Base-by-base conservation (phyloP, 2,797 vertebrate species). In the Meda fulgida region DNA sequence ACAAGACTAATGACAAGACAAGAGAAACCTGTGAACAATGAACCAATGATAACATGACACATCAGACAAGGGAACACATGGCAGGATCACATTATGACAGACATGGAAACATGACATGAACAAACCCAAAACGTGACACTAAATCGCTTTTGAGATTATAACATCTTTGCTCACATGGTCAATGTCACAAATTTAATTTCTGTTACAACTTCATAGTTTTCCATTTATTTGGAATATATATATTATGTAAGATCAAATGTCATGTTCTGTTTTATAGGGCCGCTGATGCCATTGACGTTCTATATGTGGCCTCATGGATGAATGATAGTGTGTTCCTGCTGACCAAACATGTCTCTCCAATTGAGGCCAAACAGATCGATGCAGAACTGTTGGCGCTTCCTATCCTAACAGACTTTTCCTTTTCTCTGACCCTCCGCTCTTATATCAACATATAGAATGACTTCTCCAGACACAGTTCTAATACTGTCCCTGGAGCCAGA, bases 381-480 rank as follows among this genome's bases (percentile, higher is more conserved):
- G 67, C 31, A 65, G 51, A 85, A 65, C 23, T 85, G 77, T 72
- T 85, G 67, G 67, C 9, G 8, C 40, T 72, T 85, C 76, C 69
- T 79, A 63, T 65, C 77, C 67, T 55, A 85, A 85, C 83, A 85
- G 31, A 72, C 43, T 78, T 53, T 71, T 69, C 51, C 53, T 65
- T 80, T 71, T 72, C 40, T 43, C 67, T 69, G 48, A 78, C 65
- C 73, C 65, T 29, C 75, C 43, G 18, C 67, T 85, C 83, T 72
- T 80, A 85, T 79, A 80, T 80, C 76, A 85, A 80, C 83, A 79
- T 85, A 85, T 51, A 85, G 66, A 85, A 53, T 85, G 76, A 85
- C 73, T 69, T 46, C 73, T 70, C 65, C 73, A 84, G 48, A 78
- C 77, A 79, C 29, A 36, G 19, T 78, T 69, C 34, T 60, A 78